These are phyloP conservation scores for Timema podura DNA, from an alignment of 2,888 invertebrate species.

Conservation along the genomic window DNA sequence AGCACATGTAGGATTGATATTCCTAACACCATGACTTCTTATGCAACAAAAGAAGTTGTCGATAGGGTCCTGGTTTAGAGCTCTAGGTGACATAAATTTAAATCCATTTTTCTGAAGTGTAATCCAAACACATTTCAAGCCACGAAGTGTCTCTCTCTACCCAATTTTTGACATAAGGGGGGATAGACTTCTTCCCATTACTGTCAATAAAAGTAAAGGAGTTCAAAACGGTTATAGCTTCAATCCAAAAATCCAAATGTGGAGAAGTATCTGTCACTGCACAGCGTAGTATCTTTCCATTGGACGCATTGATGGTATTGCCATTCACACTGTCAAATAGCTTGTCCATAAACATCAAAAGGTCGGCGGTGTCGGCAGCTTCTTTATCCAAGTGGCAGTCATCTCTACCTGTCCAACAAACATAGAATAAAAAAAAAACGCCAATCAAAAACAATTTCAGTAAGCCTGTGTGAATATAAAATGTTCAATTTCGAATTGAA, in stretches of 20 bases:
- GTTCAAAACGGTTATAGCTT: not conserved
- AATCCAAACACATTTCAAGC: not conserved
- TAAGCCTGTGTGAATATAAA: too few relatives aligned
- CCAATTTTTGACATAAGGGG: constrained; percentile 8
- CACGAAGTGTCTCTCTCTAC: not conserved
- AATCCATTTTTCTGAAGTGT: too few relatives aligned
- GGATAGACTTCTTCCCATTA: not conserved
- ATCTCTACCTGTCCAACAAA: too few relatives aligned
- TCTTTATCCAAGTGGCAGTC: not conserved
- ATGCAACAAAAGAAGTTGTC: too few relatives aligned
- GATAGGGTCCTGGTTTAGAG: too few relatives aligned
- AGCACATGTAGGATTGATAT: too few relatives aligned
- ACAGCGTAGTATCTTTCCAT: not conserved
- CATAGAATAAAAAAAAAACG: too few relatives aligned
- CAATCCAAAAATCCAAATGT: not conserved
- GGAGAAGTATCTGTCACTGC: not conserved
- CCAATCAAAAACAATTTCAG: too few relatives aligned
- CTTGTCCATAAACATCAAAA: not conserved
- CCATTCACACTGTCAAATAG: constrained; percentile 7
- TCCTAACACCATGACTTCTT: too few relatives aligned
- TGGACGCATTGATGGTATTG: not conserved
- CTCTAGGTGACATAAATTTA: too few relatives aligned
- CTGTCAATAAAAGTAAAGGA: not conserved
- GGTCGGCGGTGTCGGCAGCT: not conserved
- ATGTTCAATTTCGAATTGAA: too few relatives aligned